A percentile compares a stretch with the other conserved stretches of the same genome.
Conservation (phyloP, 2,888 invertebrate species). For the Vesta saturnalis region DNA sequence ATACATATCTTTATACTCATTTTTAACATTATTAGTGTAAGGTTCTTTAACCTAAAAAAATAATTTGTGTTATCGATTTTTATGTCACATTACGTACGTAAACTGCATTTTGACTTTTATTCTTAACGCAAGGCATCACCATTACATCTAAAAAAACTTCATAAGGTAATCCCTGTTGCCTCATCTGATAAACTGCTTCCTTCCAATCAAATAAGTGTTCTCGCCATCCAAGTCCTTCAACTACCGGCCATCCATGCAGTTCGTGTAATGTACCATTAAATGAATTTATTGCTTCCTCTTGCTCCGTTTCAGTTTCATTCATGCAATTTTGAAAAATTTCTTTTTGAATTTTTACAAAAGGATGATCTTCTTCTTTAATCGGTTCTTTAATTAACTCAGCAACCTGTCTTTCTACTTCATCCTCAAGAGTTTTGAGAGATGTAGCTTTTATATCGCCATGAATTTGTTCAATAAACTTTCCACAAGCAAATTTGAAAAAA, state of each 20-base stretch:
- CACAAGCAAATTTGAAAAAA: conserved; percentile 63
- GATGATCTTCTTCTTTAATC: conserved; percentile 14
- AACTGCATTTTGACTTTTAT: background rate
- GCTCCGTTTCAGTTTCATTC: conserved; percentile 40
- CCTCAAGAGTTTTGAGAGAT: background rate
- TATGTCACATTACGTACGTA: background rate
- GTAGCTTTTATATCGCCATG: conserved; percentile 19
- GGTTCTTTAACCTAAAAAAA: conserved; percentile 17
- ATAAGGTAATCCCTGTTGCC: conserved; percentile 46
- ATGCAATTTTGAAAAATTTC: conserved; percentile 44
- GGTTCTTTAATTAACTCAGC: conserved; percentile 19
- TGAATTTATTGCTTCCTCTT: conserved; percentile 20
- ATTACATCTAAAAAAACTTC: conserved; percentile 44
- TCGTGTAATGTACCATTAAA: conserved; percentile 46
- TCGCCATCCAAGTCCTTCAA: conserved; percentile 45
- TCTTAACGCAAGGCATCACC: background rate
- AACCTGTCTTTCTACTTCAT: conserved; percentile 12
- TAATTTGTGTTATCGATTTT: background rate
- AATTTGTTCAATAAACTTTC: conserved; percentile 14
- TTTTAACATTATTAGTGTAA: background rate
- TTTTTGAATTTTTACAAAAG: conserved; percentile 10
- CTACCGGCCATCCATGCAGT: conserved; percentile 53
- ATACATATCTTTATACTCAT: conserved; percentile 11
- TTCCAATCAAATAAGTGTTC: conserved; percentile 49
- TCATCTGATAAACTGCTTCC: conserved; percentile 45